phyloP scores from a whole-genome alignment of 23 tunicate species.

The Diplosoma virens region DNA sequence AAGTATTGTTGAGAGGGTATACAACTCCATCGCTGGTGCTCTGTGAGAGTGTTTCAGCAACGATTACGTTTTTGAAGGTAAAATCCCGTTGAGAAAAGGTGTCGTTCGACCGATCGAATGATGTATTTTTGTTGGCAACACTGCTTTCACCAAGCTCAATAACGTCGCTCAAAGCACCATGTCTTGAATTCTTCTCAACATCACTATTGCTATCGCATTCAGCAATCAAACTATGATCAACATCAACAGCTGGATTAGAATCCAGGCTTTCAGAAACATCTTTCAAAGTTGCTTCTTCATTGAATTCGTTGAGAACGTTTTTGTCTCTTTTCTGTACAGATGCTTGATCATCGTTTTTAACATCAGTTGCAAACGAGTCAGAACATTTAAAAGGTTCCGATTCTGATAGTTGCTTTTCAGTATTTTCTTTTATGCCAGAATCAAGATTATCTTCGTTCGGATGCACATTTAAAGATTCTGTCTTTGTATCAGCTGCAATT shows the following conservation, averaged over 20 bases:
- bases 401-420: too few relatives aligned
- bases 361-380: too few relatives aligned
- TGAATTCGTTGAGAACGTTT: not conserved
- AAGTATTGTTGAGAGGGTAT: too few relatives aligned
- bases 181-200: too few relatives aligned
- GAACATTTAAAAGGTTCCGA: too few relatives aligned
- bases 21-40: too few relatives aligned
- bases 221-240: not conserved
- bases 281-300: not conserved
- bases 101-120: not conserved
- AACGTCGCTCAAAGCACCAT: constrained; percentile 17
- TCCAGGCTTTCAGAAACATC: not conserved
- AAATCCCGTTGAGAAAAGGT: constrained; percentile 7
- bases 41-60: too few relatives aligned
- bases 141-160: constrained; percentile 17
- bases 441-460: not conserved
- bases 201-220: too few relatives aligned
- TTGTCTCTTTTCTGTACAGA: not conserved
- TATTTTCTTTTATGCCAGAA: not conserved
- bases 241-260: not conserved
- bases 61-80: not conserved
- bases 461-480: too few relatives aligned
- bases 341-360: not conserved
- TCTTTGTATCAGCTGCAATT: not conserved
- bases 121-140: not conserved